Base-by-base conservation (phyloP, 2,113 vertebrate species). In the Calypte anna region DNA sequence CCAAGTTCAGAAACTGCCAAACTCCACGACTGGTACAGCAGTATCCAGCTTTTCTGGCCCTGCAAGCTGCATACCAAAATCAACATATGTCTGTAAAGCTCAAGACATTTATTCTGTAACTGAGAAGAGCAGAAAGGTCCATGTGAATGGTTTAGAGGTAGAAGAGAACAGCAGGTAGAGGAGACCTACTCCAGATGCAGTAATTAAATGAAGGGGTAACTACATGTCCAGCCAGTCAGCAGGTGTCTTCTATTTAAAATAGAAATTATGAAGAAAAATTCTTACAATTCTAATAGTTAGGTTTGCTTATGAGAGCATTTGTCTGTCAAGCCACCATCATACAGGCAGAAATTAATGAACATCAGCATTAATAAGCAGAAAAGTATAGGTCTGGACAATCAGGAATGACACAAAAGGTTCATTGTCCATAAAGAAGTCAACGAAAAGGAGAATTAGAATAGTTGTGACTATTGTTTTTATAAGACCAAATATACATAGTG, bases 1-100 rank as follows among this genome's bases (percentile, higher is more conserved):
- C 82, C 15, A 64, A 87, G 40, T 94, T 95, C 88, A 96, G 19
- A 31, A 91, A 13, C 80, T 88, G 48, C 51, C 63, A 76, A 74
- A 73, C 62, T 96, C 68, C 40, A 5, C 1, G 3, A 88, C 80
- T 90, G 79, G 25, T 72, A 68, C 72, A 74, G 40, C 36, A n/a
- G 10, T 22, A 28, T 61, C 62, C 72, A 10, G 18, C 21, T 86
- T 77, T 53, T 50, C 30, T 36, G 40, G 68, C 50, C 55, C 36
- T 88, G 55, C 76, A 86, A 77, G 59, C 19, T 86, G 86, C 86
- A 70, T 83, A 88, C 36, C 55, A 80, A 88, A 80, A 85, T 69
- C 40, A 40, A 31, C 51, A 63, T 5, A 6, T 36, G 64, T 73
- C 80, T 69, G 63, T 92, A 83, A 81, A 91, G 12, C n/a, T 66